Percentiles rank a stretch among this genome's conserved stretches.
phyloP scores from a whole-genome alignment of 30 jellyfish, hydroid and myxozoan genomes.

The Euphysa ruthae region DNA sequence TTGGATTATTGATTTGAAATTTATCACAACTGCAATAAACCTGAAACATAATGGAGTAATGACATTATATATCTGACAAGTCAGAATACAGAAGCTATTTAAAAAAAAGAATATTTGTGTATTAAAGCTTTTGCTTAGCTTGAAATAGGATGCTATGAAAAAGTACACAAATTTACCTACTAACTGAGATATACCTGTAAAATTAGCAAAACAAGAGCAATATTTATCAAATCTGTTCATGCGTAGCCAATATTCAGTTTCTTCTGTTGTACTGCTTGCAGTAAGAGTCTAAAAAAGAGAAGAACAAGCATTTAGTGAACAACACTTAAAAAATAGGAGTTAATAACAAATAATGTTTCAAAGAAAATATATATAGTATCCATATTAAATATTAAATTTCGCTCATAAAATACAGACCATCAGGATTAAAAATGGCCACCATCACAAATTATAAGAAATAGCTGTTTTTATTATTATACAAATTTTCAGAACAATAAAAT shows the following conservation, averaged over 20 bases:
- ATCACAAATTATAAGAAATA: too few species aligned
- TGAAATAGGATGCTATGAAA: too few species aligned
- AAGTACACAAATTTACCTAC: too few species aligned
- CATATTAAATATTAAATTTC: background rate
- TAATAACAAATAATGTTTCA: background rate
- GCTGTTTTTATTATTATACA: too few species aligned
- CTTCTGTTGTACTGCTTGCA: constrained; percentile 74
- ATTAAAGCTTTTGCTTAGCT: too few species aligned
- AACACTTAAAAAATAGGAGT: background rate
- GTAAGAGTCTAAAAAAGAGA: constrained; percentile 39
- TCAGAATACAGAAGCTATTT: background rate
- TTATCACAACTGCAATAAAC: background rate
- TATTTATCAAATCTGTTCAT: constrained; percentile 64
- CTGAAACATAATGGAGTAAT: background rate
- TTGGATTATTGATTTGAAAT: too few species aligned
- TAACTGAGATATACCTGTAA: too few species aligned
- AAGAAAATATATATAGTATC: background rate
- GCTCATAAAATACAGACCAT: too few species aligned
- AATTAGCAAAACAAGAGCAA: constrained; percentile 53
- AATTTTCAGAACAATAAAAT: too few species aligned
- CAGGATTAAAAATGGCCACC: too few species aligned
- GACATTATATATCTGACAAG: background rate
- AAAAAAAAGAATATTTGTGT: background rate
- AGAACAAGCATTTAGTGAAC: background rate
- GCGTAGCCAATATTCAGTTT: constrained; percentile 76